Percentiles rank a stretch among this genome's conserved stretches.
Conservation (phyloP, 64 coral and sea anemone species). For the Actinia tenebrosa region DNA sequence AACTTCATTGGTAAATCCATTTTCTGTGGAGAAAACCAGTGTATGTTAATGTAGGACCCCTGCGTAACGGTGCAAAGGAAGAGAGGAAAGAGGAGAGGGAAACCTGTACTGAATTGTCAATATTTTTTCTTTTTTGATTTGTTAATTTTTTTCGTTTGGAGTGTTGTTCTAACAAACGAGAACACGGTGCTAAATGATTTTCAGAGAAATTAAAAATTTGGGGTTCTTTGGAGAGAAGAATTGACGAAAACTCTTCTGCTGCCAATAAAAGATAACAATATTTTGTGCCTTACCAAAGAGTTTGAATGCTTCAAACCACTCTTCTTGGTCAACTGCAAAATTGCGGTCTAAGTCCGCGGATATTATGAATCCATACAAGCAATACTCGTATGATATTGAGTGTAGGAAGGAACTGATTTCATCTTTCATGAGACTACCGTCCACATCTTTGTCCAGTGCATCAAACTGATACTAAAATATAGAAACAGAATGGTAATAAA, state of each 20-base stretch:
- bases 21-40: neutral
- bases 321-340: constrained; percentile 14
- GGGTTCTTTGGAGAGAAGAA: too few species aligned
- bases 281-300: constrained; percentile 9
- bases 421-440: constrained; percentile 34
- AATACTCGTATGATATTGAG: constrained; percentile 23
- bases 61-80: too few species aligned
- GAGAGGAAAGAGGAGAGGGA: too few species aligned
- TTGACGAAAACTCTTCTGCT: too few species aligned
- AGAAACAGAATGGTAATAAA: neutral
- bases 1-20: constrained; percentile 17
- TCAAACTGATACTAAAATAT: constrained; percentile 49
- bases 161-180: too few species aligned
- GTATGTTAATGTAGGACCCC: neutral
- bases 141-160: too few species aligned
- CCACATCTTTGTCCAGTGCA: constrained; percentile 10
- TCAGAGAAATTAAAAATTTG: too few species aligned
- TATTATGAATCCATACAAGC: constrained; percentile 51
- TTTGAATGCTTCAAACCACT: constrained; percentile 40
- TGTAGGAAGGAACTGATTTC: constrained; percentile 28
- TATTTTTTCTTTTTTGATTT: too few species aligned
- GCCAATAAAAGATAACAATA: neutral
- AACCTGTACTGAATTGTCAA: too few species aligned
- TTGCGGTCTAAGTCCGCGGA: constrained; percentile 37
- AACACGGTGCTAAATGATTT: too few species aligned